Evolutionary conservation across 2,797 vertebrate species (phyloP), one percentile per base, ranked within the genome.

Genomic region (Vultur gryphus): DNA sequence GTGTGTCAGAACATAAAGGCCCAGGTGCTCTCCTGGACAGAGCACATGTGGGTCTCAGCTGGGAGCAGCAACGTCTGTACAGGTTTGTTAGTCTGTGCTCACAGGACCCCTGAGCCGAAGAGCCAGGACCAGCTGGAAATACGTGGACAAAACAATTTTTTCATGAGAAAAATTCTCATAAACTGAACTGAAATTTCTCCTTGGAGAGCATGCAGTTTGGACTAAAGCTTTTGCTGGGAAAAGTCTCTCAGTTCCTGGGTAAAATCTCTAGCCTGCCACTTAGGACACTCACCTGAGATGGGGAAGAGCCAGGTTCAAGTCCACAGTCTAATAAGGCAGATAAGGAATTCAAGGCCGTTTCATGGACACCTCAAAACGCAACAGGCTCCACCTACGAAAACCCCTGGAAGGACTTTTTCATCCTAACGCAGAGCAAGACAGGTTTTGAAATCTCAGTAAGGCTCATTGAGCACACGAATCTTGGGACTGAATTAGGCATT

Each of bases 101-200:
- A 24, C 0, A 0, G 78, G 33, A 61, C 19, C 10, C 46, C 21
- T 0, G 0, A 71, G n/a, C 39, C 48, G 44, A 20, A 67, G 61
- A 67, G 46, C 37, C 41, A 33, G 54, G 48, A 55, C 11, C 24
- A 57, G 35, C 16, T 31, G 35, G 29, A 80, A 93, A 64, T 3
- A 18, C 0, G 0, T 11, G 16, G 39, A 17, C 9, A 43, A 87
- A 85, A 17, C 13, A 8, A 10, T 17, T 29, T 57, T 46, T 26
- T 29, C 3, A 46, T 54, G 11, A 10, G 29, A 76, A 87, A 80
- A 51, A 28, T 2, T 24, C 1, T 41, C 3, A 0, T 43, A 31
- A 44, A 75, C 21, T 21, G 29, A 62, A 62, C n/a, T 3, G 5
- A 91, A 76, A 55, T 11, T 41, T 73, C 24, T 75, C 77, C 33